Percentiles rank a stretch among this genome's conserved stretches.
phyloP scores from a whole-genome alignment of 2,113 vertebrate species.

The Otocyon megalotis region DNA sequence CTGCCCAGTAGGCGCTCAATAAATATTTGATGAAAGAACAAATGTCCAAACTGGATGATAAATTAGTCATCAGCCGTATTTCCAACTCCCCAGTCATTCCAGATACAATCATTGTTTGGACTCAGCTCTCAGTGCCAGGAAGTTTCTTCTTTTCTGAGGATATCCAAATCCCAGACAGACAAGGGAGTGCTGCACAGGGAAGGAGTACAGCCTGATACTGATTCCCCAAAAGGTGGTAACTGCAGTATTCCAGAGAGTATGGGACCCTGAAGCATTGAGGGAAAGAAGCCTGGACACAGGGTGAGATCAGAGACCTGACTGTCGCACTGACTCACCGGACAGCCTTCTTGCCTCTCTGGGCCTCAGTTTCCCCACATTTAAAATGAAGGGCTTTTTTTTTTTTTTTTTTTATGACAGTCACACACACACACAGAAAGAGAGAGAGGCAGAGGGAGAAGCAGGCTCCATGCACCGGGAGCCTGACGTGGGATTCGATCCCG shows the following conservation, averaged over 20 bases:
- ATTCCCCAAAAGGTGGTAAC: not conserved
- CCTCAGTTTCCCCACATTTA: not conserved
- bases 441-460: too few relatives aligned
- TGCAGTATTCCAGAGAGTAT: not conserved
- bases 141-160: not conserved
- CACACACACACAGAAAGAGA: too few relatives aligned
- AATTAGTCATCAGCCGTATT: not conserved
- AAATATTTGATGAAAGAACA: not conserved
- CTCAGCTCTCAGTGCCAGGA: not conserved
- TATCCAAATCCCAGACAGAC: not conserved
- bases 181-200: too few relatives aligned
- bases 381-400: not conserved
- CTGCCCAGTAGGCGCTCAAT: not conserved
- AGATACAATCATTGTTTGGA: not conserved
- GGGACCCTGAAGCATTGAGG: not conserved
- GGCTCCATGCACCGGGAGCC: too few relatives aligned
- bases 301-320: not conserved
- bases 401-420: too few relatives aligned
- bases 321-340: fast-evolving
- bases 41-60: not conserved
- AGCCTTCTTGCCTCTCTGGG: not conserved
- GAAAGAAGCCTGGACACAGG: too few relatives aligned
- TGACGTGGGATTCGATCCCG: too few relatives aligned
- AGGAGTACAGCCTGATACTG: too few relatives aligned
- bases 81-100: not conserved